A percentile compares a stretch with the other conserved stretches of the same genome.
phyloP scores from a whole-genome alignment of 1,140 invertebrate species.

The Drosophila tani region DNA sequence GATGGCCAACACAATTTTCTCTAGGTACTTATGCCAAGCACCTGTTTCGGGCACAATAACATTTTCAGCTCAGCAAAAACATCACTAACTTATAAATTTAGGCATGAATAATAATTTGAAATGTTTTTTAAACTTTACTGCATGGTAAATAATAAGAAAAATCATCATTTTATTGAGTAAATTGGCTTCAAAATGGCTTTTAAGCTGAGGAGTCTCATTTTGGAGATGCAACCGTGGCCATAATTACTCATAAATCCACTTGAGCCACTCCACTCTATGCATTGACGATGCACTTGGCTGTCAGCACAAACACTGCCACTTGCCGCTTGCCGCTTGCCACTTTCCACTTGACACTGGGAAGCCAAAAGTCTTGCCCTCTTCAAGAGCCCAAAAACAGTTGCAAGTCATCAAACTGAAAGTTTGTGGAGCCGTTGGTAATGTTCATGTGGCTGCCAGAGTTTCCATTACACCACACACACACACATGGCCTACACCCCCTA shows the following conservation, averaged over 20 bases:
- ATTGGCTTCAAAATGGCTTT: too few relatives aligned
- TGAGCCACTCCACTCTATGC: constrained; percentile 18
- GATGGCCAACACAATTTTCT: constrained; percentile 4
- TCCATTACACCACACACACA: constrained; percentile 34
- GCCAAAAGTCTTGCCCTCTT: constrained; percentile 54
- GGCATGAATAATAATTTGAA: too few relatives aligned
- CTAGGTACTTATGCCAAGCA: background rate
- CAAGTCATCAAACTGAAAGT: constrained; percentile 59
- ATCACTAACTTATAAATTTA: too few relatives aligned
- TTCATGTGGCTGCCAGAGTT: constrained; percentile 40
- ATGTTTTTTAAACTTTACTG: too few relatives aligned
- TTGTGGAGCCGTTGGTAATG: constrained; percentile 20
- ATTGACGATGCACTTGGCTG: constrained; percentile 47
- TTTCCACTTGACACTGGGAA: constrained; percentile 54
- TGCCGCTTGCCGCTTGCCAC: constrained; percentile 2
- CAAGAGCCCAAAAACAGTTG: constrained; percentile 48
- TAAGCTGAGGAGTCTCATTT: too few relatives aligned
- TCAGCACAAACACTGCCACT: constrained; percentile 19
- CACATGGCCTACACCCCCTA: constrained; percentile 1
- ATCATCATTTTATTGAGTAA: too few relatives aligned
- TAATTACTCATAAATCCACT: constrained; percentile 46
- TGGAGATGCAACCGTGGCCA: background rate
- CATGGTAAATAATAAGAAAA: too few relatives aligned
- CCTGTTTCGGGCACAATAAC: background rate
- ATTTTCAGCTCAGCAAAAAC: background rate